Percentiles rank a stretch among this genome's conserved stretches.
Conservation (phyloP, 2,113 vertebrate species). For the Hydrochoerus hydrochaeris region DNA sequence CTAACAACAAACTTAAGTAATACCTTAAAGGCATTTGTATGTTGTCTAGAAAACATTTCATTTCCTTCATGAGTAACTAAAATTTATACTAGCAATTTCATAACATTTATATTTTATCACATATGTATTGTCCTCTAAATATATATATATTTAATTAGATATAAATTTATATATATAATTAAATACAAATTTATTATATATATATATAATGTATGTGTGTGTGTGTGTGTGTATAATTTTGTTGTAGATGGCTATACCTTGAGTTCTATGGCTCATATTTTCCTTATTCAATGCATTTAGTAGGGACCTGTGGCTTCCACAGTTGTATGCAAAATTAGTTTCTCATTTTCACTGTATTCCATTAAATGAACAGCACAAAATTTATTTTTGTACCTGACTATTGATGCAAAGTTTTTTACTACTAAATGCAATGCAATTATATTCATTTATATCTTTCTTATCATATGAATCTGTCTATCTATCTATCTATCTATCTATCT, state of each 20-base stretch:
- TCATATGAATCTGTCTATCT: background rate
- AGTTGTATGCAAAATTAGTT: background rate
- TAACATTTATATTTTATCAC: background rate
- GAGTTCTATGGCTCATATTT: background rate
- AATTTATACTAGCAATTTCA: background rate
- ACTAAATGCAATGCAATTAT: background rate
- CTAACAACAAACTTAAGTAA: background rate
- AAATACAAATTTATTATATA: too few species aligned
- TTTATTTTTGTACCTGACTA: background rate
- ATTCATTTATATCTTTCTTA: background rate
- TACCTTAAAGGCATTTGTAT: background rate
- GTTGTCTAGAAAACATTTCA: background rate
- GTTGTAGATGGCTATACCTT: background rate
- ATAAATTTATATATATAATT: too few species aligned
- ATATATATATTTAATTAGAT: too few species aligned
- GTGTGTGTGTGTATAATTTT: background rate
- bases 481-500: too few species aligned
- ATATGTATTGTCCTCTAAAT: background rate
- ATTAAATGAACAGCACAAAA: background rate
- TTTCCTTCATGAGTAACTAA: background rate
- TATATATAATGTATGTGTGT: too few species aligned
- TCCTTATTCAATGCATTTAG: background rate
- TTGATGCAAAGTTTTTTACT: background rate
- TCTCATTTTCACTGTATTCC: background rate
- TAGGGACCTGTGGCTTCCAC: background rate